phyloP scores from a whole-genome alignment of 2,797 vertebrate species.

The Etheostoma perlongum region DNA sequence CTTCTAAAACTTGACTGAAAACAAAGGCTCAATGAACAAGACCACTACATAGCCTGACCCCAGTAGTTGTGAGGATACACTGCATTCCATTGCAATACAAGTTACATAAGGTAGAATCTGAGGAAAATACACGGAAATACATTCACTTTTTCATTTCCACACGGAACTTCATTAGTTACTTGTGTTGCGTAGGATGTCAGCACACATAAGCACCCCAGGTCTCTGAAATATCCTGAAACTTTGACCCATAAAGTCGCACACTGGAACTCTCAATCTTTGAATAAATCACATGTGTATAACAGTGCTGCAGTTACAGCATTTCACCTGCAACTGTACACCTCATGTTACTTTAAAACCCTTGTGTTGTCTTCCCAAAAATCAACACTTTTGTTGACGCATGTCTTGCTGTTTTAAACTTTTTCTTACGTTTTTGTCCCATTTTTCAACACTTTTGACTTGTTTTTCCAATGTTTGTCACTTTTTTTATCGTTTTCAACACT shows the following conservation, averaged over 20 bases:
- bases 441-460: too few relatives aligned
- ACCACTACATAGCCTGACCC: constrained; percentile 51
- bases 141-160: constrained; percentile 38
- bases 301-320: background rate
- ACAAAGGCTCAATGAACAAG: constrained; percentile 41
- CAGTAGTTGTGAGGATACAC: constrained; percentile 27
- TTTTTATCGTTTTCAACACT: too few relatives aligned
- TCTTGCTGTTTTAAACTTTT: too few relatives aligned
- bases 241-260: background rate
- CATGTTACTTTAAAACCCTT: background rate
- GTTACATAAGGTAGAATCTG: constrained; percentile 52
- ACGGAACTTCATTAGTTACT: background rate
- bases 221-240: background rate
- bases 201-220: background rate
- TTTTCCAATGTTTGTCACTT: too few relatives aligned
- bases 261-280: background rate
- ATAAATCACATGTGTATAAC: constrained; percentile 9
- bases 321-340: background rate
- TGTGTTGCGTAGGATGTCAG: constrained; percentile 3
- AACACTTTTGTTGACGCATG: too few relatives aligned
- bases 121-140: constrained; percentile 1
- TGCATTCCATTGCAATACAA: constrained; percentile 42
- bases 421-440: too few relatives aligned
- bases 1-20: constrained; percentile 47
- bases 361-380: too few relatives aligned